Percentiles rank a stretch among this genome's conserved stretches.
phyloP scores from a whole-genome alignment of 2,113 vertebrate genomes.

The Glaucomys volans region DNA sequence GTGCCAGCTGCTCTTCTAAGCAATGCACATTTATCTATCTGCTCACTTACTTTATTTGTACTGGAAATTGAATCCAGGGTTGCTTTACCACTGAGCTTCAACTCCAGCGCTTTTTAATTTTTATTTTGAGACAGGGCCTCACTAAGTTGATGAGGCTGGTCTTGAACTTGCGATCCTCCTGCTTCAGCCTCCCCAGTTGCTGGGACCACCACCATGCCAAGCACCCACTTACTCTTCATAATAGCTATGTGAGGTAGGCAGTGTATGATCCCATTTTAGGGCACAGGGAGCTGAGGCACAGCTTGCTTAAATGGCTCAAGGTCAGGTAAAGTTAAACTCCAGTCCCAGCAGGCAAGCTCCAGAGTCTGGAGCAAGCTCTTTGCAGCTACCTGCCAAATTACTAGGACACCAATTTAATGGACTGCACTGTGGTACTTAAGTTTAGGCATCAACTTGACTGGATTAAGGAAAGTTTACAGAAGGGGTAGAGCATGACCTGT shows the following conservation, averaged over 20 bases:
- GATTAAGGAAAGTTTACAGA: background rate
- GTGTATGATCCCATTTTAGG: rapidly evolving
- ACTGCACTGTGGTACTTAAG: too few relatives aligned
- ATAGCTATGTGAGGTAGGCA: rapidly evolving
- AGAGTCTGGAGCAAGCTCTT: background rate
- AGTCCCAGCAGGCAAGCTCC: background rate
- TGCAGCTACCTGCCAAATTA: rapidly evolving
- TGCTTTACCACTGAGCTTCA: too few relatives aligned
- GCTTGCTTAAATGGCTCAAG: background rate
- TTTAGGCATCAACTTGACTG: background rate
- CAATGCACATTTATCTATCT: too few relatives aligned
- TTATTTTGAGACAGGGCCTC: too few relatives aligned
- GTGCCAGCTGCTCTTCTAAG: too few relatives aligned
- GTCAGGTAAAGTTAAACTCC: background rate
- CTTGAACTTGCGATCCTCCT: too few relatives aligned
- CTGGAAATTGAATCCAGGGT: too few relatives aligned
- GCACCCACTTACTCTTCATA: background rate
- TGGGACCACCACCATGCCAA: too few relatives aligned
- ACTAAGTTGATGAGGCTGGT: too few relatives aligned
- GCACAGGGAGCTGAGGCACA: background rate
- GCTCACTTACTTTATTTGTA: too few relatives aligned
- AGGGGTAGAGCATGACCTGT: too few relatives aligned
- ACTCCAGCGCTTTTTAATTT: too few relatives aligned
- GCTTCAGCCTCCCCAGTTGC: background rate
- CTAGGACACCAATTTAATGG: background rate